Evolutionary conservation across 2,888 invertebrate genomes (phyloP).

Genomic region (Drosophila siamana): DNA sequence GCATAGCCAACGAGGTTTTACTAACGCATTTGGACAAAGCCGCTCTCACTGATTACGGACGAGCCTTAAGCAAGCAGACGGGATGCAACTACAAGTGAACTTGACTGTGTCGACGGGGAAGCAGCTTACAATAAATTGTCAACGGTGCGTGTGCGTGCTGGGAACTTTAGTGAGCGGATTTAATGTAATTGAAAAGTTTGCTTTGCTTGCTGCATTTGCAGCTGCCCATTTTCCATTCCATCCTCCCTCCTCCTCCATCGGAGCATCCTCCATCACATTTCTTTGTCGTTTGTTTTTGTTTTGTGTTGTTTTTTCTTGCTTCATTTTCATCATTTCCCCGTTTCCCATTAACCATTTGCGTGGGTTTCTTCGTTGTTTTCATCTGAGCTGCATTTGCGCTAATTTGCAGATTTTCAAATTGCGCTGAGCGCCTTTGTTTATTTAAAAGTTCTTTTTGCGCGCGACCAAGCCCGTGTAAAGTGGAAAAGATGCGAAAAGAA

Average conservation of each 20-base stretch:
- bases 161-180: conserved; percentile 62
- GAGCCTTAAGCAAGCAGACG: conserved; percentile 17
- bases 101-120: neutral
- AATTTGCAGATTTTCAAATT: conserved; percentile 76
- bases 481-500: conserved; percentile 62
- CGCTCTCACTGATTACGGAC: conserved; percentile 10
- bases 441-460: conserved; percentile 55
- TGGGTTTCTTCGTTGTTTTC: conserved; percentile 20
- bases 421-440: conserved; percentile 66
- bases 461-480: conserved; percentile 29
- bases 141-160: conserved; percentile 72
- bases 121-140: conserved; percentile 67
- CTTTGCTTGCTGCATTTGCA: conserved; percentile 28
- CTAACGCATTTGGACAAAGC: conserved; percentile 64
- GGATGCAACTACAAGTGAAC: conserved; percentile 34
- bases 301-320: neutral
- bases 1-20: conserved; percentile 50
- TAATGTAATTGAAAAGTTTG: conserved; percentile 79
- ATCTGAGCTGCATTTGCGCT: conserved; percentile 63
- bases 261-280: too few species aligned
- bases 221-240: conserved; percentile 22
- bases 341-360: conserved; percentile 27
- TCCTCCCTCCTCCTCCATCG: neutral
- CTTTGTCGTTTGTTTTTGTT: too few species aligned
- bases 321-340: conserved; percentile 15